Conservation (phyloP, 2,888 invertebrate species). For the Cheilosia vernalis region DNA sequence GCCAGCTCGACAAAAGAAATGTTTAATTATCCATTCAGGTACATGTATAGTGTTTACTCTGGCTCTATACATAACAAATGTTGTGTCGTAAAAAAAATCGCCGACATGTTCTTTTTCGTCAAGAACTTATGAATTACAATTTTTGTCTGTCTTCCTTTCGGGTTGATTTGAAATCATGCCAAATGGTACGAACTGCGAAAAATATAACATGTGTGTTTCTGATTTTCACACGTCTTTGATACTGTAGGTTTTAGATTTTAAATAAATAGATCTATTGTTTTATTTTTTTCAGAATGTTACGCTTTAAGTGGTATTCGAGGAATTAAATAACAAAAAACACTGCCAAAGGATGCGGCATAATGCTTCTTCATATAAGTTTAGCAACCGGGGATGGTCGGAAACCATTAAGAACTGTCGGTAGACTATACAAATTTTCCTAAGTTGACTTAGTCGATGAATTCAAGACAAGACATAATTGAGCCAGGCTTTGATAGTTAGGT, state of each 20-base stretch:
- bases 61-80: background rate
- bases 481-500: too few relatives aligned
- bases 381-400: too few relatives aligned
- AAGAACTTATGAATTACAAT: slow-evolving; percentile 57
- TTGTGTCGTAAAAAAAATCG: background rate
- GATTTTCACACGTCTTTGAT: slow-evolving; percentile 39
- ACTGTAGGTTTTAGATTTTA: slow-evolving; percentile 7
- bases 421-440: too few relatives aligned
- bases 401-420: too few relatives aligned
- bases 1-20: slow-evolving; percentile 17
- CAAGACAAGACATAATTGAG: too few relatives aligned
- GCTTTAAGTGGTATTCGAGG: background rate
- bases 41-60: background rate
- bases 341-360: background rate
- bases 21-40: slow-evolving; percentile 11
- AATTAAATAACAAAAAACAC: background rate
- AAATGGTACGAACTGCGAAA: slow-evolving; percentile 32
- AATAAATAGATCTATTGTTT: slow-evolving; percentile 3
- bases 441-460: too few relatives aligned
- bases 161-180: slow-evolving; percentile 48
- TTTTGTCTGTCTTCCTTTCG: slow-evolving; percentile 3
- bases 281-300: background rate
- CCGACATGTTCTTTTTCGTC: slow-evolving; percentile 8
- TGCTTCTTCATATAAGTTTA: too few relatives aligned
- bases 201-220: slow-evolving; percentile 33